Conservation (phyloP, 2,797 vertebrate species). For the Danio jaintianensis region DNA sequence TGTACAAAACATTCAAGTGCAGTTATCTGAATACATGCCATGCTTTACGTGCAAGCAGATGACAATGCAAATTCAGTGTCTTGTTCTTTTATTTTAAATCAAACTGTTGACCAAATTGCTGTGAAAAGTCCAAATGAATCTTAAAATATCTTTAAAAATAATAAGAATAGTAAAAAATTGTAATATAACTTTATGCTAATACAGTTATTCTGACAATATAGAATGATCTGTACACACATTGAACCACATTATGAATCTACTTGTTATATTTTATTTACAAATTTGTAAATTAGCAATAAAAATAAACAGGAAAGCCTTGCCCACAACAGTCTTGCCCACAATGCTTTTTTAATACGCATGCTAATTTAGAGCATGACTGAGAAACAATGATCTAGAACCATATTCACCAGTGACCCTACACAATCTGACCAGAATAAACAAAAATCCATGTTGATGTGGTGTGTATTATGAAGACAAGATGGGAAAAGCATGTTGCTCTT, state of each 20-base stretch:
- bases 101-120: too few relatives aligned
- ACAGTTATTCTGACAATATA: neutral
- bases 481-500: neutral
- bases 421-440: conserved; percentile 17
- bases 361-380: neutral
- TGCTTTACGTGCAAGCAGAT: too few relatives aligned
- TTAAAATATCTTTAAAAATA: too few relatives aligned
- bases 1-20: too few relatives aligned
- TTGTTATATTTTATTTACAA: neutral
- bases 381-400: neutral
- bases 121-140: too few relatives aligned
- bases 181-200: too few relatives aligned
- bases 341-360: neutral
- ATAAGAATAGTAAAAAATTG: too few relatives aligned
- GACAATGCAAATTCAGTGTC: too few relatives aligned
- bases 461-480: conserved; percentile 1
- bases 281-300: neutral
- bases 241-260: neutral
- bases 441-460: conserved; percentile 7
- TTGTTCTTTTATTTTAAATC: too few relatives aligned
- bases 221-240: neutral
- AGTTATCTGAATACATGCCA: too few relatives aligned
- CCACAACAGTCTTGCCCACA: neutral
- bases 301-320: neutral
- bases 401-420: neutral